These are phyloP conservation scores for Anorthoa munda DNA, from an alignment of 2,888 invertebrate species.

Conservation along the genomic window DNA sequence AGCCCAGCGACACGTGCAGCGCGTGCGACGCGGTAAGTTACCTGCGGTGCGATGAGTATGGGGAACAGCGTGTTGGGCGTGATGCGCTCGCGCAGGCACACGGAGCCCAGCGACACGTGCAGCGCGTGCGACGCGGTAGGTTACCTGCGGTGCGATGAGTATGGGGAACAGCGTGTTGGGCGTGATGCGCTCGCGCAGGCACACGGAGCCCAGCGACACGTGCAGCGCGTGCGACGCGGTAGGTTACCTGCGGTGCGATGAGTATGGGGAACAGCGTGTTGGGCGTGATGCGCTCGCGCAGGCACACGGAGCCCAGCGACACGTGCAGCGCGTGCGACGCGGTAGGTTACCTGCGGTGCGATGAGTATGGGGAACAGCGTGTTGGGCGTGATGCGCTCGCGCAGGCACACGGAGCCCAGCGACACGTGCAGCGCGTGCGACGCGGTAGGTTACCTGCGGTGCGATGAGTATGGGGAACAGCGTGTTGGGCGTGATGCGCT, in stretches of 20 bases:
- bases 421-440: constrained; percentile 95
- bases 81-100: constrained; percentile 95
- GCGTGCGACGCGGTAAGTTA: constrained; percentile 93
- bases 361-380: constrained; percentile 96
- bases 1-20: constrained; percentile 95
- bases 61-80: constrained; percentile 95
- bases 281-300: constrained; percentile 95
- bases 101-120: constrained; percentile 95
- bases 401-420: constrained; percentile 95
- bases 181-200: constrained; percentile 95
- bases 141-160: constrained; percentile 94
- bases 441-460: constrained; percentile 93
- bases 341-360: constrained; percentile 93
- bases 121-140: constrained; percentile 95
- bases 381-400: constrained; percentile 94
- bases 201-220: constrained; percentile 95
- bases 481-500: constrained; percentile 94
- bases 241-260: constrained; percentile 94
- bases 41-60: constrained; percentile 95
- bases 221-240: constrained; percentile 95
- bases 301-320: constrained; percentile 94
- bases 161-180: constrained; percentile 95
- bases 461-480: constrained; percentile 96
- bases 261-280: constrained; percentile 95
- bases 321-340: constrained; percentile 96